These are phyloP conservation scores for Esox masquinongy DNA, from an alignment of 2,797 vertebrate species.

Conservation along the genomic window DNA sequence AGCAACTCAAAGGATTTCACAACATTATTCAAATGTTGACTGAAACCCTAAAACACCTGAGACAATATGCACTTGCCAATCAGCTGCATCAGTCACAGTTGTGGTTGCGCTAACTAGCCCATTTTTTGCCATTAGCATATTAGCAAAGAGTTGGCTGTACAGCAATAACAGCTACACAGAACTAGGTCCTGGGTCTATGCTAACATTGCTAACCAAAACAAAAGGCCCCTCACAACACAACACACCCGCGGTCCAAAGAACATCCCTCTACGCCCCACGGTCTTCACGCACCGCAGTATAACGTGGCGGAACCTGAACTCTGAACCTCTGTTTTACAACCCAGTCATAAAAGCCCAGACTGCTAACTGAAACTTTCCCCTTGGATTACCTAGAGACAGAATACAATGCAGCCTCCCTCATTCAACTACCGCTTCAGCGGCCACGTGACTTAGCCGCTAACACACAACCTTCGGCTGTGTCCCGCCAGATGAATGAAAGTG, in stretches of 20 bases:
- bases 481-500: conserved; percentile 26
- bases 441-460: conserved; percentile 19
- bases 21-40: no score
- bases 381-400: conserved; percentile 17
- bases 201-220: neutral
- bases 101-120: no score
- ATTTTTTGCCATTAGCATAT: no score
- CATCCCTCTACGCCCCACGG: neutral
- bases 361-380: conserved; percentile 8
- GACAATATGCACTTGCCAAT: no score
- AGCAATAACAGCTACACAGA: neutral
- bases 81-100: no score
- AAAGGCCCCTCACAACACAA: neutral
- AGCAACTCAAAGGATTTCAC: no score
- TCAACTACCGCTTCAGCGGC: neutral
- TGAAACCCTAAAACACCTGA: no score
- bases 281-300: neutral
- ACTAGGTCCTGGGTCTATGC: neutral
- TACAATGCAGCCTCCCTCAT: neutral
- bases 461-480: conserved; percentile 30
- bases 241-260: neutral
- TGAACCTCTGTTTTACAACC: neutral
- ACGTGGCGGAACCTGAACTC: neutral
- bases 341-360: neutral
- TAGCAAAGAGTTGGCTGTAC: neutral